A percentile compares a stretch with the other conserved stretches of the same genome.
Conservation (phyloP, 2,888 invertebrate species). For the Choristoneura rosaceana region DNA sequence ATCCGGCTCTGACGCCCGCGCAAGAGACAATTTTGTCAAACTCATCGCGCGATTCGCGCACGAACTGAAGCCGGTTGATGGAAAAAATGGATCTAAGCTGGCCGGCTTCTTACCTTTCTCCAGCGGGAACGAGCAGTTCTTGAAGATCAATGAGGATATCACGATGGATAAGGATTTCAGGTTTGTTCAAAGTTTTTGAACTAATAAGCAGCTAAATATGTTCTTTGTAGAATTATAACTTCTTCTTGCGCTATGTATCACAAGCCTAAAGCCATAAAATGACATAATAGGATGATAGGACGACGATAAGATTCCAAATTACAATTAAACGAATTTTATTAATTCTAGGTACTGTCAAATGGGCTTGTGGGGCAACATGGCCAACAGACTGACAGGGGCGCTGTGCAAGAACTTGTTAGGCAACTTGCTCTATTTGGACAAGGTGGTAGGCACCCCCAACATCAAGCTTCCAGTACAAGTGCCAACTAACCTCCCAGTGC, state of each 20-base stretch:
- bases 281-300: no score
- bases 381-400: slow-evolving; percentile 83
- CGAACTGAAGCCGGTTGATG: slow-evolving; percentile 54
- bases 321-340: neutral
- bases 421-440: slow-evolving; percentile 62
- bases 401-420: slow-evolving; percentile 80
- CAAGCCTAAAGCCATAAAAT: no score
- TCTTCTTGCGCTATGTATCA: no score
- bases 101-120: slow-evolving; percentile 61
- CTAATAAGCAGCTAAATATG: no score
- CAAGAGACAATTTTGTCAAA: slow-evolving; percentile 87
- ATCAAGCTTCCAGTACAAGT: slow-evolving; percentile 35
- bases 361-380: slow-evolving; percentile 88
- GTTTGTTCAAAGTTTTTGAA: slow-evolving; percentile 49
- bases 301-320: no score
- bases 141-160: slow-evolving; percentile 66
- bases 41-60: slow-evolving; percentile 89
- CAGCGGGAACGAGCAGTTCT: slow-evolving; percentile 64
- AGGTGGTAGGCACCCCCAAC: slow-evolving; percentile 47
- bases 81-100: slow-evolving; percentile 50
- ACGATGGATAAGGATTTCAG: slow-evolving; percentile 72
- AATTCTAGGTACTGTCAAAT: slow-evolving; percentile 87
- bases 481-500: slow-evolving; percentile 23
- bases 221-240: no score
- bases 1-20: slow-evolving; percentile 85